Evolutionary conservation across 2,113 vertebrate genomes (phyloP).

Genomic region (Galbula dea): DNA sequence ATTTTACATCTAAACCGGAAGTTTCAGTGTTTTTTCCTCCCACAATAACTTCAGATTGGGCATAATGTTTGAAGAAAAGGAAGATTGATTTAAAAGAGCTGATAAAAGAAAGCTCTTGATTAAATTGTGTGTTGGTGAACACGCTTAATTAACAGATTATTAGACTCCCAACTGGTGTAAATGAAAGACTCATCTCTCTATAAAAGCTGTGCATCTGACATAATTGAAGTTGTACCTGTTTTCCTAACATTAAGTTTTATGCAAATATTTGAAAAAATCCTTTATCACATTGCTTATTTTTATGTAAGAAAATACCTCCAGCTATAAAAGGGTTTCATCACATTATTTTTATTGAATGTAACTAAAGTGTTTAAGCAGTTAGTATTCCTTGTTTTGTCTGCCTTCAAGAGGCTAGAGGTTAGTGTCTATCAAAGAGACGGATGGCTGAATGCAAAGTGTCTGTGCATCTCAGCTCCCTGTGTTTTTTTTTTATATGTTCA

Average conservation of each 20-base stretch:
- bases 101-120: background rate
- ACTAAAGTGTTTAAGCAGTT: background rate
- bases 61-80: background rate
- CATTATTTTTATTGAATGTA: background rate
- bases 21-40: background rate
- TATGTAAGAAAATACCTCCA: background rate
- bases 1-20: background rate
- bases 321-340: background rate
- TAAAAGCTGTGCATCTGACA: background rate
- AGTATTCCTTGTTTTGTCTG: background rate
- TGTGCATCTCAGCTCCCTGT: background rate
- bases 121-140: background rate
- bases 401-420: accelerated
- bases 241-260: background rate
- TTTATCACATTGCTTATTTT: background rate
- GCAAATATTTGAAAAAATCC: background rate
- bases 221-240: background rate
- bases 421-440: background rate
- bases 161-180: background rate
- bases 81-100: background rate
- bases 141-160: background rate
- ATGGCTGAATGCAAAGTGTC: background rate
- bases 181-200: background rate
- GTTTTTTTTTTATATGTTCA: background rate
- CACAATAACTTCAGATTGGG: background rate